A percentile compares a stretch with the other conserved stretches of the same genome.
Conservation (phyloP, 2,888 invertebrate genomes). For the Aleiodes testaceus region DNA sequence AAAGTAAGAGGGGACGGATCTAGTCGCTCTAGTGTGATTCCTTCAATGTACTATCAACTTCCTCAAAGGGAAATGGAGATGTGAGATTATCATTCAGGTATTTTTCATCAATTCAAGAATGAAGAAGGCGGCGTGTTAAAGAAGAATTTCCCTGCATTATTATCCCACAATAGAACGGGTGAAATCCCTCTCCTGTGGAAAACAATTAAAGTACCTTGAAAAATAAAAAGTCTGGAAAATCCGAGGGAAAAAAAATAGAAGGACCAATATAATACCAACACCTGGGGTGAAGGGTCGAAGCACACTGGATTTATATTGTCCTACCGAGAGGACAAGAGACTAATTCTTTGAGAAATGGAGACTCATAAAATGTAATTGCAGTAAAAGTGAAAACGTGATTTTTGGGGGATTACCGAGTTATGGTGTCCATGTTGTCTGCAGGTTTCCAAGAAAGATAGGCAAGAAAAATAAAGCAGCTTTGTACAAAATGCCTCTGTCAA, state of each 20-base stretch:
- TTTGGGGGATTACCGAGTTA: neutral
- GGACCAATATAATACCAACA: conserved; percentile 27
- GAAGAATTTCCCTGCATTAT: neutral
- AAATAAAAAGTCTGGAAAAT: neutral
- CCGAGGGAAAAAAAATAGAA: conserved; percentile 30
- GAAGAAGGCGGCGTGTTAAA: no score
- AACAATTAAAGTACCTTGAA: conserved; percentile 17
- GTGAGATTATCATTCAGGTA: neutral
- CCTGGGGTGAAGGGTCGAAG: conserved; percentile 23
- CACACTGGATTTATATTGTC: conserved; percentile 16
- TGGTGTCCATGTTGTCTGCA: neutral
- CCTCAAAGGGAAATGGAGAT: conserved; percentile 35
- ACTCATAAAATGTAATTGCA: conserved; percentile 22
- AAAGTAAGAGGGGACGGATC: conserved; percentile 30
- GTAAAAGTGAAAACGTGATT: conserved; percentile 16
- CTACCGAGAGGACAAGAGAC: neutral
- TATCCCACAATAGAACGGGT: conserved; percentile 17
- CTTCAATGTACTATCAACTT: conserved; percentile 30
- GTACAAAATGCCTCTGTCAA: neutral
- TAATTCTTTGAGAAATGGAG: neutral
- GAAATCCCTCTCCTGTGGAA: neutral
- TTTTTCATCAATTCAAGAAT: neutral
- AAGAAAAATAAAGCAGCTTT: neutral
- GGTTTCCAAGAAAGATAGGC: neutral
- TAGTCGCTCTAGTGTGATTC: conserved; percentile 41